Percentiles rank a stretch among this genome's conserved stretches.
phyloP scores from a whole-genome alignment of 2,888 invertebrate species.

The Cephus runcator region DNA sequence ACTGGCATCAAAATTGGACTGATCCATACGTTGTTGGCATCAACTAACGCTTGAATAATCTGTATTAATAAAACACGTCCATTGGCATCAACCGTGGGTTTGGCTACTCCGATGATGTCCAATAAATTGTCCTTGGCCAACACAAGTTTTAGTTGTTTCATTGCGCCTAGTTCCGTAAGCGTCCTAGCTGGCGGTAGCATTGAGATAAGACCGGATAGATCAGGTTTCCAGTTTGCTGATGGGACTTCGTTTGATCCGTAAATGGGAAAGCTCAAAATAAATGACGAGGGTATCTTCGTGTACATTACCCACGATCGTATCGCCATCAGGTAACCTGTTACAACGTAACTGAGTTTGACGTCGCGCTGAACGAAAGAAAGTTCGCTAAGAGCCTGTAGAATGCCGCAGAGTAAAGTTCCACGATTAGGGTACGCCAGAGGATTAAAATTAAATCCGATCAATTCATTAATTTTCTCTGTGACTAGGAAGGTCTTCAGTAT shows the following conservation, averaged over 20 bases:
- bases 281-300: slow-evolving; percentile 17
- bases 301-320: slow-evolving; percentile 20
- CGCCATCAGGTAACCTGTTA: slow-evolving; percentile 21
- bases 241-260: slow-evolving; percentile 25
- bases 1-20: slow-evolving; percentile 7
- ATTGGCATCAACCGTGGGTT: slow-evolving; percentile 19
- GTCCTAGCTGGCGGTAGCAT: slow-evolving; percentile 20
- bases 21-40: slow-evolving; percentile 4
- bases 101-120: slow-evolving; percentile 17
- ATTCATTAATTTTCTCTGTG: neutral
- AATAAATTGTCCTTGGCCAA: slow-evolving; percentile 22
- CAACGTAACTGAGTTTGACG: slow-evolving; percentile 10
- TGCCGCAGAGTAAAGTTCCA: slow-evolving; percentile 26
- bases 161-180: slow-evolving; percentile 1
- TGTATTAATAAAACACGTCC: slow-evolving; percentile 23
- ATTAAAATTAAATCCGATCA: slow-evolving; percentile 27
- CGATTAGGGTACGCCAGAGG: slow-evolving; percentile 28
- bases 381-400: slow-evolving; percentile 23
- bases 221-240: slow-evolving; percentile 27
- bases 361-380: slow-evolving; percentile 10
- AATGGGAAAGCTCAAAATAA: slow-evolving; percentile 20
- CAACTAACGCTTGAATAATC: slow-evolving; percentile 26
- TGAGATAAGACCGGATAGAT: slow-evolving; percentile 22
- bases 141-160: slow-evolving; percentile 14
- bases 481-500: slow-evolving; percentile 20